Base-by-base conservation (phyloP, 1,140 invertebrate genomes). In the Diachasmimorpha longicaudata region DNA sequence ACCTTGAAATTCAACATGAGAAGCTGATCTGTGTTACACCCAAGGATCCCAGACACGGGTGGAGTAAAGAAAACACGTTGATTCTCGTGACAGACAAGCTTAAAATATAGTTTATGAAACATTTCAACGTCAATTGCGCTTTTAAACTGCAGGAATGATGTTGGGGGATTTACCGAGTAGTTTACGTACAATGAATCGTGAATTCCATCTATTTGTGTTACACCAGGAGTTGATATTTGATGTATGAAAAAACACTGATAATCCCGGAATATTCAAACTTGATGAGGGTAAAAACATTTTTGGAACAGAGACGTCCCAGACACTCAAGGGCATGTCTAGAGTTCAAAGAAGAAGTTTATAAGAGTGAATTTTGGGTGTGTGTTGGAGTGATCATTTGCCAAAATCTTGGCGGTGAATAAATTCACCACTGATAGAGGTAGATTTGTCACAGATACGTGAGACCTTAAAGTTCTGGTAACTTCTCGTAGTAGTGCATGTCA, bases 311-410 rank as follows among this genome's bases (percentile, higher is more conserved):
- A 21, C 48, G 21, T 37, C 25, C 55, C 71, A 73, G 71, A 73
- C 71, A 14, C 58, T 63, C 71, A 63, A 73, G 71, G 71, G 42
- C 36, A 66, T 21, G 31, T 68, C n/a, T 13, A 37, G 31, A 68
- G 66, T 68, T 68, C 66, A 68, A n/a, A 68, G 66, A 5, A 39
- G 13, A 37, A 39, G 66, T 68, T 68, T 68, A 68, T 11, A 39
- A 68, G 39, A 37, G 36, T 72, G 70, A n/a, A 52, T 23, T 52
- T 23, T 36, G 48, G 37, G 31, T 36, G 21, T 70, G 14, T 39
- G 36, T 42, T 70, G 42, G 31, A 70, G 31, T 39, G 36, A 70
- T 63, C 58, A 63, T 25, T 63, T 63, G 58, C 58, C 58, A 63
- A 63, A 63, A 63, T 25, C 21, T 63, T 63, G 11, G 9, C 10